Conservation (phyloP, 2,113 vertebrate genomes). For the Corythaeola cristata region DNA sequence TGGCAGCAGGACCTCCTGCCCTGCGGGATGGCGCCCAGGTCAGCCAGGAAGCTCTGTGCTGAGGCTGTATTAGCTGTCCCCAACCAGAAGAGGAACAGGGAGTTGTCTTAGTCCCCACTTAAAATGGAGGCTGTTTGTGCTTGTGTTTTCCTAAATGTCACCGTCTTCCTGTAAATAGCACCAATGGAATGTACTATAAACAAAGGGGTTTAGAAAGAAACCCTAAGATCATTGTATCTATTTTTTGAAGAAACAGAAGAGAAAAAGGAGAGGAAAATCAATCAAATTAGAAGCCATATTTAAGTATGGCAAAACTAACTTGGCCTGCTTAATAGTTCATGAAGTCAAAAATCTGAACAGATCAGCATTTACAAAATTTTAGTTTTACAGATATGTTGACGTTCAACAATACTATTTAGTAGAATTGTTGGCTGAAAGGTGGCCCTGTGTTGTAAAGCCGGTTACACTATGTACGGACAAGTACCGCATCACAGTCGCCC, state of each 20-base stretch:
- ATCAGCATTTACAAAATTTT: background rate
- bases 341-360: background rate
- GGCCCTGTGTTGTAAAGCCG: background rate
- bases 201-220: background rate
- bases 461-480: background rate
- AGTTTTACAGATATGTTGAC: background rate
- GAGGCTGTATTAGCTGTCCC: background rate
- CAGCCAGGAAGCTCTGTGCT: background rate
- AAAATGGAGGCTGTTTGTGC: background rate
- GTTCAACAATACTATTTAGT: background rate
- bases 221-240: background rate
- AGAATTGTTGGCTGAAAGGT: background rate
- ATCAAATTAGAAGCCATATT: background rate
- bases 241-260: background rate
- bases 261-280: background rate
- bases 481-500: background rate
- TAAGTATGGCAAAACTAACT: background rate
- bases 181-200: background rate
- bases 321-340: background rate
- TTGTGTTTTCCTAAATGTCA: background rate
- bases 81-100: background rate
- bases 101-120: background rate
- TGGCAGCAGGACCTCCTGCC: accelerated
- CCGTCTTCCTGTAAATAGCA: background rate
- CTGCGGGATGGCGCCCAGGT: background rate